A percentile compares a stretch with the other conserved stretches of the same genome.
These are phyloP conservation scores for Poeciliopsis gracilis DNA, from an alignment of 2,797 vertebrate species.

Conservation along the genomic window DNA sequence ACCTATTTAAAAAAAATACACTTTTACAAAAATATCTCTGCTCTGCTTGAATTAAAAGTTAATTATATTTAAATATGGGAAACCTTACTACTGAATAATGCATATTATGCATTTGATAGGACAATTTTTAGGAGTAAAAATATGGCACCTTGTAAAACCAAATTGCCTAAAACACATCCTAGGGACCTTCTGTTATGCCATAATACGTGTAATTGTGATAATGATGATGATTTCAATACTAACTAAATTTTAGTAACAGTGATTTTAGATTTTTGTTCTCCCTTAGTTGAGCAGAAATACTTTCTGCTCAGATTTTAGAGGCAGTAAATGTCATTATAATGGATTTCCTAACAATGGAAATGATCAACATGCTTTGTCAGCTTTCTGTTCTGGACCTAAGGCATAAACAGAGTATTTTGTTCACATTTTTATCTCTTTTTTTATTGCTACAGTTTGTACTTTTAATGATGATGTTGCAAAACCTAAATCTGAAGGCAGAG, in stretches of 20 bases:
- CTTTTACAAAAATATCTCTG: neutral
- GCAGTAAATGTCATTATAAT: neutral
- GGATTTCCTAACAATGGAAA: neutral
- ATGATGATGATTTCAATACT: neutral
- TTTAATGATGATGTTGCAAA: neutral
- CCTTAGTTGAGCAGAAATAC: neutral
- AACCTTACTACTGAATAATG: neutral
- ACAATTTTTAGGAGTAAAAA: neutral
- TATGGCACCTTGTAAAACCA: neutral
- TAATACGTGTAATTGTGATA: neutral
- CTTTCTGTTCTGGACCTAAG: conserved; percentile 3
- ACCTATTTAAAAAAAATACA: neutral
- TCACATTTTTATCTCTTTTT: neutral
- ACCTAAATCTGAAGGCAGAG: neutral
- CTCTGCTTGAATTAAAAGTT: neutral
- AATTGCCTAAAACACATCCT: neutral
- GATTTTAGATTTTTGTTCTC: neutral
- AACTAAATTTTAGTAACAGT: neutral
- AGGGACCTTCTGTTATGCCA: neutral
- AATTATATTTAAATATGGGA: neutral
- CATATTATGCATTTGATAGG: neutral
- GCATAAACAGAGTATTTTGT: neutral
- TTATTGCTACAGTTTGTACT: neutral
- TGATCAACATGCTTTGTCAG: neutral
- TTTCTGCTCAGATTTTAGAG: neutral